These are phyloP conservation scores for Cryptotermes secundus DNA, from an alignment of 1,140 invertebrate species.

Conservation along the genomic window DNA sequence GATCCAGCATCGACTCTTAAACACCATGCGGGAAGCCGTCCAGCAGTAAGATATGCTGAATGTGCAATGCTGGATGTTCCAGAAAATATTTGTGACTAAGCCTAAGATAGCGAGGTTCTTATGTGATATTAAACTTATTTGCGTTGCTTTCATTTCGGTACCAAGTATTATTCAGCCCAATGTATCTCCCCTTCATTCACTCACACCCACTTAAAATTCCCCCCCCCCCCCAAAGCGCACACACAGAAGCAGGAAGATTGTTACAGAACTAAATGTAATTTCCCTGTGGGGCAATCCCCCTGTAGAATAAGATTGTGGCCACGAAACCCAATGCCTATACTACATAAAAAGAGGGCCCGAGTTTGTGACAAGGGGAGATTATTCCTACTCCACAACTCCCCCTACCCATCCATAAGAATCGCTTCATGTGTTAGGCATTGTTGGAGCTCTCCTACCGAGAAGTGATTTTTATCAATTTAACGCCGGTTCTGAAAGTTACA, in stretches of 20 bases:
- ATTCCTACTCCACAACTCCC: not conserved
- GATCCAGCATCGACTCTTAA: too few species aligned
- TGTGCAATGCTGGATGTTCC: too few species aligned
- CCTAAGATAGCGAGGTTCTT: not conserved
- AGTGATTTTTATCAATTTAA: not conserved
- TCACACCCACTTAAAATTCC: not conserved
- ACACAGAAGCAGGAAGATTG: not conserved
- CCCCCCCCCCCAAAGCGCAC: too few species aligned
- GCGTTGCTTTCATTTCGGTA: not conserved
- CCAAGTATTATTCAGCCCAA: not conserved
- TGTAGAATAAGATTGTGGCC: not conserved
- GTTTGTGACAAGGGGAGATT: not conserved
- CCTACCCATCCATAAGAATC: too few species aligned
- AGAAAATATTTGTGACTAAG: not conserved
- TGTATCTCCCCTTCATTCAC: not conserved
- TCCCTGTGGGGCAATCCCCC: constrained; percentile 26
- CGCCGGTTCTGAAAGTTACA: not conserved
- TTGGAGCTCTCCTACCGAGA: not conserved
- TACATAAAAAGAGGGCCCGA: not conserved
- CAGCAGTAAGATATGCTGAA: too few species aligned
- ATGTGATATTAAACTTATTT: not conserved
- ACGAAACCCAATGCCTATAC: constrained; percentile 7
- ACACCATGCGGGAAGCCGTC: too few species aligned
- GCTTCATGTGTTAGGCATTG: not conserved
- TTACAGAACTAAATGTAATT: constrained; percentile 23